phyloP scores from a whole-genome alignment of 2,888 invertebrate species.

The Parascotia fuliginaria region DNA sequence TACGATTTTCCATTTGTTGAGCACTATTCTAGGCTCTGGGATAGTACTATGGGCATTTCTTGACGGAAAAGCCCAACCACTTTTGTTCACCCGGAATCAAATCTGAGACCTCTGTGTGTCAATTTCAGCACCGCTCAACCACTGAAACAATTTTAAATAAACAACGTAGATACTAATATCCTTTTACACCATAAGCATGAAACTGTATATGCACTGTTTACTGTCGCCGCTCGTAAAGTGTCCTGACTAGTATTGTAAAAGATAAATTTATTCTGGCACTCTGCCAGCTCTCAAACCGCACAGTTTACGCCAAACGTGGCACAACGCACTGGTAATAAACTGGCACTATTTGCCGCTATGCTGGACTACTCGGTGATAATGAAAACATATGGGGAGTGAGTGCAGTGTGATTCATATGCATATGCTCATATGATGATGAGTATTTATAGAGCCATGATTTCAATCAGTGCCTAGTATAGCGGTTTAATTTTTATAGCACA shows the following conservation, averaged over 20 bases:
- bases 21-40: too few relatives aligned
- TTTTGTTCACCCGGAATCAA: too few relatives aligned
- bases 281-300: not conserved
- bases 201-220: not conserved
- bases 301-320: not conserved
- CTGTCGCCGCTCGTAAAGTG: not conserved
- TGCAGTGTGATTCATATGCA: not conserved
- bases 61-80: too few relatives aligned
- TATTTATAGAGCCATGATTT: too few relatives aligned
- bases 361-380: not conserved
- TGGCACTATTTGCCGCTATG: not conserved
- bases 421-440: not conserved
- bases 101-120: not conserved
- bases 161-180: not conserved
- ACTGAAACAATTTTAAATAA: too few relatives aligned
- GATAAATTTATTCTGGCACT: not conserved
- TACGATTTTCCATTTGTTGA: too few relatives aligned
- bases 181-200: not conserved
- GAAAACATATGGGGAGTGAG: not conserved
- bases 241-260: not conserved
- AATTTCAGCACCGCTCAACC: too few relatives aligned
- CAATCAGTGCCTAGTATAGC: too few relatives aligned
- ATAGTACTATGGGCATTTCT: too few relatives aligned
- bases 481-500: too few relatives aligned
- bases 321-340: not conserved